Conservation (phyloP, 2,113 vertebrate genomes). For the Raphicerus campestris region DNA sequence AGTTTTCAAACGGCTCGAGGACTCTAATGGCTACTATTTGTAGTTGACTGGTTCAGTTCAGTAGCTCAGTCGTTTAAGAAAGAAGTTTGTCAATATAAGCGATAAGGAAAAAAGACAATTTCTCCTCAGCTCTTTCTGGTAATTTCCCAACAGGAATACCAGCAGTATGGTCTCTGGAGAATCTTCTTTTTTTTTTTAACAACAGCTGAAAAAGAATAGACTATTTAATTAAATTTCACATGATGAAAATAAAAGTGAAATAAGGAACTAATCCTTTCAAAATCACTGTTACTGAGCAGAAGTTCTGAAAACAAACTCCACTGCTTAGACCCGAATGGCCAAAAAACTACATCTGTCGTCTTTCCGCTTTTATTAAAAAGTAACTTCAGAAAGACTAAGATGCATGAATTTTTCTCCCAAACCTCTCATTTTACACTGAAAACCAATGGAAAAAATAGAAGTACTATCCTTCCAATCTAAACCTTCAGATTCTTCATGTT, state of each 20-base stretch:
- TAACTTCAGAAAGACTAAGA: not conserved
- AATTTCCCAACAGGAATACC: not conserved
- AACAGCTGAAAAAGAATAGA: not conserved
- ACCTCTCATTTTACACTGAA: not conserved
- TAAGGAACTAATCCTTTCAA: not conserved
- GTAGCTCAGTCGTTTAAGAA: not conserved
- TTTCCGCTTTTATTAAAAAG: not conserved
- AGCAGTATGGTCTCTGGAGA: not conserved
- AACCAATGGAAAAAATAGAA: not conserved
- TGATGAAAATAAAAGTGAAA: not conserved
- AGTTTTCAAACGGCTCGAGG: not conserved
- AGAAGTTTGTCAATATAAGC: not conserved
- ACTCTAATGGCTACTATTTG: not conserved
- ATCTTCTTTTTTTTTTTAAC: not conserved
- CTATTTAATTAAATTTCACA: not conserved
- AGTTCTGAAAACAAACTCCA: not conserved
- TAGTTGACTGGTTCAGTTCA: not conserved
- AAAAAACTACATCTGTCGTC: not conserved
- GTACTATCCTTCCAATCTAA: not conserved
- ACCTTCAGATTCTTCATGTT: not conserved
- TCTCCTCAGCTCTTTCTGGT: not conserved
- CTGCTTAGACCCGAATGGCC: not conserved
- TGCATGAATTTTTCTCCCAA: not conserved
- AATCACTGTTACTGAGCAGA: not conserved
- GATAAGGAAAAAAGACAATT: not conserved